These are phyloP conservation scores for Bradypus variegatus DNA, from an alignment of 2,797 vertebrate species.

Conservation along the genomic window DNA sequence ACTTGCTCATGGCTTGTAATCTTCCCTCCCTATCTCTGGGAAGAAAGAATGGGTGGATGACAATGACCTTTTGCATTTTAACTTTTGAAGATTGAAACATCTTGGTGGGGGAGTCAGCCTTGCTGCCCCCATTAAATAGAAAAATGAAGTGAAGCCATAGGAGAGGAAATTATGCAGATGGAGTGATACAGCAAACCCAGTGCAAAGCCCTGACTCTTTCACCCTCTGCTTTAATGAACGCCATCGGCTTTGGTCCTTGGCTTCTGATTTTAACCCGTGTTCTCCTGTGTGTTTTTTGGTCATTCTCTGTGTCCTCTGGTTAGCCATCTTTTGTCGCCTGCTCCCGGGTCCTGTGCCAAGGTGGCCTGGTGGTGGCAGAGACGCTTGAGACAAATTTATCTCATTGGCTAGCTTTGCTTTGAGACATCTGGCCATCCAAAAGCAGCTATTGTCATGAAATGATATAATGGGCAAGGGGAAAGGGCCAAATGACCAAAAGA, in stretches of 20 bases:
- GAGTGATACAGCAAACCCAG: not conserved
- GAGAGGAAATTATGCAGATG: not conserved
- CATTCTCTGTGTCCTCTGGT: not conserved
- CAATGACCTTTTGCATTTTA: not conserved
- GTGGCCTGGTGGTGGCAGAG: not conserved
- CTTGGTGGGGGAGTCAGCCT: not conserved
- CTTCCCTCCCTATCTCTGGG: not conserved
- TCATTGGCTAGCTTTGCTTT: not conserved
- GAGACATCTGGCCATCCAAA: not conserved
- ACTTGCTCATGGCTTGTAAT: not conserved
- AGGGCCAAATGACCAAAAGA: slow-evolving; percentile 11
- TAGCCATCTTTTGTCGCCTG: not conserved
- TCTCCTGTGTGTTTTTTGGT: not conserved
- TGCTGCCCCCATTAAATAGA: not conserved
- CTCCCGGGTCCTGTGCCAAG: not conserved
- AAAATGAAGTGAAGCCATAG: not conserved
- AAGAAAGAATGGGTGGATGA: not conserved
- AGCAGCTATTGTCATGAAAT: not conserved
- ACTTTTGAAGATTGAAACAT: not conserved
- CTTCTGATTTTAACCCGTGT: not conserved
- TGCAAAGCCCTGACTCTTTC: not conserved
- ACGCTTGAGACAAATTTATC: not conserved
- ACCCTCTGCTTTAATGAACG: not conserved
- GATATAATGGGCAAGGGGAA: not conserved
- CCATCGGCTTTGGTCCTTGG: not conserved